phyloP scores from a whole-genome alignment of 2,113 vertebrate genomes.

The Egretta garzetta region DNA sequence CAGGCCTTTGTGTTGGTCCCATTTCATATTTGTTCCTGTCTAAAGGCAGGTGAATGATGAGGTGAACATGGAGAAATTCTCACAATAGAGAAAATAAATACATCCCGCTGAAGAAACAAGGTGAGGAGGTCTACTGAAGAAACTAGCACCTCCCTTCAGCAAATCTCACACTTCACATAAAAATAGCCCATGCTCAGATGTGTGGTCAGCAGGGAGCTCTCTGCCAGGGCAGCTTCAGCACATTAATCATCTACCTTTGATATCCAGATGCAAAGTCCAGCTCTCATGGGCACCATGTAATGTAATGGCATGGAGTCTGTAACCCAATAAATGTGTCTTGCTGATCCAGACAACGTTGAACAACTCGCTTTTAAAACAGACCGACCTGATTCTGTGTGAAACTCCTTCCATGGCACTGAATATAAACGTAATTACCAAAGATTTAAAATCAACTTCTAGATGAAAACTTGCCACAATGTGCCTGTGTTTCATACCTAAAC shows the following conservation, averaged over 20 bases:
- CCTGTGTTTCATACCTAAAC: background rate
- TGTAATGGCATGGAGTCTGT: background rate
- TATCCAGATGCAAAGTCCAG: background rate
- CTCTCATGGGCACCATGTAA: background rate
- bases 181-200: background rate
- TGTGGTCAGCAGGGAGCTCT: background rate
- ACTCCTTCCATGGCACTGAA: background rate
- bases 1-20: background rate
- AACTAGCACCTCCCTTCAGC: background rate
- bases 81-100: background rate
- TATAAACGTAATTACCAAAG: background rate
- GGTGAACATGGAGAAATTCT: background rate
- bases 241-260: background rate
- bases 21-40: background rate
- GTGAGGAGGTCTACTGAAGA: background rate
- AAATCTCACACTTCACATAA: background rate
- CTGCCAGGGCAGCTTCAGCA: background rate
- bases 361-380: background rate
- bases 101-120: background rate
- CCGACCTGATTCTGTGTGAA: background rate
- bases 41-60: background rate
- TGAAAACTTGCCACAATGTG: background rate
- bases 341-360: background rate
- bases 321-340: background rate
- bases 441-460: conserved; percentile 5